These are phyloP conservation scores for Ptyas mucosa DNA, from an alignment of 2,113 vertebrate genomes.

Conservation along the genomic window DNA sequence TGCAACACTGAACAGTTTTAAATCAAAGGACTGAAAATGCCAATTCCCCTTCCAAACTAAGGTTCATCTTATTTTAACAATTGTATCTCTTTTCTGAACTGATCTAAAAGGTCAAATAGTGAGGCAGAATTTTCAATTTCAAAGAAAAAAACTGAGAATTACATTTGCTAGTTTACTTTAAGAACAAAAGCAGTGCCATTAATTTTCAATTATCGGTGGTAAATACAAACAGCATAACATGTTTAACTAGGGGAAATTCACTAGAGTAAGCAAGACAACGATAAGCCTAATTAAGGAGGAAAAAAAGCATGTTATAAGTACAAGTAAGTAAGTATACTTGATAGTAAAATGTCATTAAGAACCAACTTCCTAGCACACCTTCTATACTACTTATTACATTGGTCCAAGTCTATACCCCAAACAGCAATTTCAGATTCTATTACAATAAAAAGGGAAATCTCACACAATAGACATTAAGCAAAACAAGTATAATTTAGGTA, in stretches of 20 bases:
- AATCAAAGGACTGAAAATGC: background rate
- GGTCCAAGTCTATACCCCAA: constrained; percentile 23
- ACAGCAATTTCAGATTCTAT: constrained; percentile 13
- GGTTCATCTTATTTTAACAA: background rate
- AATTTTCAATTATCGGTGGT: background rate
- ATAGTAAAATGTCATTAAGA: constrained; percentile 3
- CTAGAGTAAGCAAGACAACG: constrained; percentile 38
- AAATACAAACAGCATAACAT: background rate
- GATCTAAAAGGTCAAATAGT: background rate
- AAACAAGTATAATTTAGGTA: constrained; percentile 3
- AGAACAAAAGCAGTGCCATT: background rate
- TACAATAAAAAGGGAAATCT: background rate
- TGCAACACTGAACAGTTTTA: background rate
- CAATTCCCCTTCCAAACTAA: background rate
- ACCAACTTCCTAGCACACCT: constrained; percentile 3
- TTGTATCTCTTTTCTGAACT: background rate
- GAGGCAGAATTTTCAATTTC: background rate
- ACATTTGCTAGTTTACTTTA: background rate
- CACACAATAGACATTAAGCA: constrained; percentile 2
- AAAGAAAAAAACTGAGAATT: background rate
- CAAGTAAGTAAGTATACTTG: constrained; percentile 16
- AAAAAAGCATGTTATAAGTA: constrained; percentile 26
- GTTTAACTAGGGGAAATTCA: constrained; percentile 2
- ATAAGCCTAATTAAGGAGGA: background rate
- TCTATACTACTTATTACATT: constrained; percentile 30